These are phyloP conservation scores for Pampusana beccarii DNA, from an alignment of 2,113 vertebrate species.

Conservation along the genomic window DNA sequence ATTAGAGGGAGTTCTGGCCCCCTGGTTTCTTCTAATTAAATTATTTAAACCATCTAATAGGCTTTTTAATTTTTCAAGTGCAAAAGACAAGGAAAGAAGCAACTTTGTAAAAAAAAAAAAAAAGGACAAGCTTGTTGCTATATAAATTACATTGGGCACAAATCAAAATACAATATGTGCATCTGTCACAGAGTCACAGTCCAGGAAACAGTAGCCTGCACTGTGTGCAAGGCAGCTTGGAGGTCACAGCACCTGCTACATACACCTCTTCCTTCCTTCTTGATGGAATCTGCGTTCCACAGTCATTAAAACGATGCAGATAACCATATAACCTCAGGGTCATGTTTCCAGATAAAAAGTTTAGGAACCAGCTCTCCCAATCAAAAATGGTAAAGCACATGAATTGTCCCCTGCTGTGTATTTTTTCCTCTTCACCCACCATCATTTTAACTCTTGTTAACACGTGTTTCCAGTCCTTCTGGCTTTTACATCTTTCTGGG, in stretches of 20 bases:
- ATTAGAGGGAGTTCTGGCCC: not conserved
- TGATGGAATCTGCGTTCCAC: not conserved
- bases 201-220: not conserved
- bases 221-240: not conserved
- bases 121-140: not conserved
- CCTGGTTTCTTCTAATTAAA: not conserved
- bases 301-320: fast-evolving
- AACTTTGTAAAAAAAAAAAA: not conserved
- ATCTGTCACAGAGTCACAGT: not conserved
- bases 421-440: not conserved
- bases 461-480: not conserved
- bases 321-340: not conserved
- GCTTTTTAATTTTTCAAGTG: not conserved
- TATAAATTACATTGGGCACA: not conserved
- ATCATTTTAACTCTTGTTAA: not conserved
- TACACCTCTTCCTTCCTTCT: not conserved
- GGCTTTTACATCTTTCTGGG: not conserved
- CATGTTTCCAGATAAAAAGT: not conserved
- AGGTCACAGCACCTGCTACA: not conserved
- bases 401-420: fast-evolving
- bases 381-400: fast-evolving
- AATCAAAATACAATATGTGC: not conserved
- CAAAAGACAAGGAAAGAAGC: not conserved
- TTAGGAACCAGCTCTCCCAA: not conserved
- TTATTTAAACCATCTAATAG: not conserved